phyloP scores from a whole-genome alignment of 2,113 vertebrate genomes.

The Poeciliopsis prolifica region DNA sequence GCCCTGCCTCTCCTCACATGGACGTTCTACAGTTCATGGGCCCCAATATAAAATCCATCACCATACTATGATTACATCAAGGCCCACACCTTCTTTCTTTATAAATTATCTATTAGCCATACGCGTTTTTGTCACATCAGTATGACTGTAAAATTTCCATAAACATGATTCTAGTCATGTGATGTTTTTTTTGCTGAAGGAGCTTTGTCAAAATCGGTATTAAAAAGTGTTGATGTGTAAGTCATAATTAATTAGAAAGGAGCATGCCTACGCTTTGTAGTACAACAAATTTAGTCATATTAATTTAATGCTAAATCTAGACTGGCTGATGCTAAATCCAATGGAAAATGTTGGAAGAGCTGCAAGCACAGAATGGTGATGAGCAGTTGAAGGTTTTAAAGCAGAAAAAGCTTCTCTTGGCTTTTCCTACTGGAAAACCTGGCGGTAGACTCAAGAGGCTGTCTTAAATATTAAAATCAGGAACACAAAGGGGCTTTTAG shows the following conservation, averaged over 20 bases:
- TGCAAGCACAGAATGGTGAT: conserved; percentile 22
- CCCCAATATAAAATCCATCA: conserved; percentile 49
- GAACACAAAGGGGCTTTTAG: conserved; percentile 22
- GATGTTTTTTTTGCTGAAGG: conserved; percentile 6
- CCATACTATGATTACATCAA: conserved; percentile 62
- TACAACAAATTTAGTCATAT: background rate
- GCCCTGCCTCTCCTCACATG: conserved; percentile 64
- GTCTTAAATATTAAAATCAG: conserved; percentile 58
- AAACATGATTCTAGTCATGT: conserved; percentile 27
- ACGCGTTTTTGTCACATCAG: conserved; percentile 13
- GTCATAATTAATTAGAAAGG: background rate
- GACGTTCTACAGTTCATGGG: conserved; percentile 50
- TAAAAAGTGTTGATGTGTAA: background rate
- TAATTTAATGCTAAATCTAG: conserved; percentile 7
- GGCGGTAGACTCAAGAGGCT: conserved; percentile 41
- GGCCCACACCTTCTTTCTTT: conserved; percentile 5
- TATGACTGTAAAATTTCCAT: conserved; percentile 19
- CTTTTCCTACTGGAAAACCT: conserved; percentile 40
- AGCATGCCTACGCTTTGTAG: background rate
- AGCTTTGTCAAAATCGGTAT: background rate
- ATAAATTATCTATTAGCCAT: conserved; percentile 51
- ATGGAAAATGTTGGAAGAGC: conserved; percentile 12
- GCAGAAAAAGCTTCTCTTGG: conserved; percentile 42
- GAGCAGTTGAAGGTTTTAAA: conserved; percentile 48
- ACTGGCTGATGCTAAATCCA: conserved; percentile 4